A percentile compares a stretch with the other conserved stretches of the same genome.
phyloP scores from a whole-genome alignment of 2,888 invertebrate species.

The Mamestra brassicae region DNA sequence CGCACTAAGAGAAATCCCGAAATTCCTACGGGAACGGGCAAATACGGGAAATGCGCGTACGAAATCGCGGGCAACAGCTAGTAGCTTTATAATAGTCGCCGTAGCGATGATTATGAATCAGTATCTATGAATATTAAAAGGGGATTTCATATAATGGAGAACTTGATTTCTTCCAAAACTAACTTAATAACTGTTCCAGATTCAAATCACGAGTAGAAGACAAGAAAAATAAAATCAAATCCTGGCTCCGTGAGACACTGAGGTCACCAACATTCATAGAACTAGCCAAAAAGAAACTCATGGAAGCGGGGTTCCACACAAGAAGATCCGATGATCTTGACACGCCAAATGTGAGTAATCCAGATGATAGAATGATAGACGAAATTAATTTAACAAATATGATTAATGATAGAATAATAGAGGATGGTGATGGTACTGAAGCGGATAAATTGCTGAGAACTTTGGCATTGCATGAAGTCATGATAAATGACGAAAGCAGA shows the following conservation, averaged over 20 bases:
- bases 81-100: no score
- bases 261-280: conserved; percentile 83
- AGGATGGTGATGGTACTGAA: conserved; percentile 77
- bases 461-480: conserved; percentile 81
- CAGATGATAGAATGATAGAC: conserved; percentile 82
- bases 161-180: no score
- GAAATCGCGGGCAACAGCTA: no score
- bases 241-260: conserved; percentile 84
- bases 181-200: conserved; percentile 66
- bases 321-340: conserved; percentile 59
- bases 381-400: conserved; percentile 83
- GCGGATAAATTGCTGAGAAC: conserved; percentile 79
- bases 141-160: no score
- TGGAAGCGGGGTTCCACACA: conserved; percentile 78
- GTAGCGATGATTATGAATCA: no score
- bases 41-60: no score
- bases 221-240: conserved; percentile 86
- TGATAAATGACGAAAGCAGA: conserved; percentile 67
- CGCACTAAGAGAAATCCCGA: no score
- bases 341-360: conserved; percentile 57
- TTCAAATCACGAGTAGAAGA: conserved; percentile 86
- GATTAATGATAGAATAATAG: conserved; percentile 83
- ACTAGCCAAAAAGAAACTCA: conserved; percentile 83
- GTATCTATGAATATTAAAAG: no score
- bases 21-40: no score